Evolutionary conservation across 2,888 invertebrate genomes (phyloP).

Genomic region (Drosophila ustulata): DNA sequence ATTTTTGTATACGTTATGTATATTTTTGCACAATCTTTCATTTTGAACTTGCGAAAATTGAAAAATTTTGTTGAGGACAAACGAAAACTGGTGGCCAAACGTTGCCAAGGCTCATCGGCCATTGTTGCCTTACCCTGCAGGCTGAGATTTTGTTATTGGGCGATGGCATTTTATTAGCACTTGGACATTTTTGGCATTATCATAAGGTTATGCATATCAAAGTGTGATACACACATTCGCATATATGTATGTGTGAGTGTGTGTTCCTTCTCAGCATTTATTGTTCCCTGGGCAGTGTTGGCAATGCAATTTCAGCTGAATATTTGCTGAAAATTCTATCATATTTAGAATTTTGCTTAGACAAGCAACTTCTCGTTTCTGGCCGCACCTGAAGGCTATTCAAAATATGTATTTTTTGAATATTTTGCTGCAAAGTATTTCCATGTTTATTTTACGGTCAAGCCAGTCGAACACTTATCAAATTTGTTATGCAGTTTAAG

Average conservation of each 20-base stretch:
- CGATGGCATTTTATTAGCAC: slow-evolving; percentile 60
- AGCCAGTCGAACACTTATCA: slow-evolving; percentile 22
- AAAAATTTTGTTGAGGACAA: slow-evolving; percentile 40
- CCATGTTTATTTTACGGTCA: slow-evolving; percentile 46
- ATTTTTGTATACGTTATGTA: slow-evolving; percentile 59
- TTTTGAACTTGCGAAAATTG: slow-evolving; percentile 52
- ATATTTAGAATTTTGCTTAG: slow-evolving; percentile 49
- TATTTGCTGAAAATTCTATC: slow-evolving; percentile 44
- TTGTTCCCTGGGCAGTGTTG: slow-evolving; percentile 36
- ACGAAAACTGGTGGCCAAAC: slow-evolving; percentile 22
- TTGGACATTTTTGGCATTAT: slow-evolving; percentile 58
- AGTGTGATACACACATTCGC: slow-evolving; percentile 23
- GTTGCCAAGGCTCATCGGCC: slow-evolving; percentile 10
- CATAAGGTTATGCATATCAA: slow-evolving; percentile 61
- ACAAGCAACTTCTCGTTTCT: slow-evolving; percentile 21
- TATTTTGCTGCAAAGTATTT: slow-evolving; percentile 43
- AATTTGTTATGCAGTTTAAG: slow-evolving; percentile 38
- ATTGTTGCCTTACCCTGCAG: slow-evolving; percentile 34
- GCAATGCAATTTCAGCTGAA: slow-evolving; percentile 41
- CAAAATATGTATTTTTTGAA: slow-evolving; percentile 35
- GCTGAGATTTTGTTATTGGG: slow-evolving; percentile 35
- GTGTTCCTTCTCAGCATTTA: slow-evolving; percentile 33
- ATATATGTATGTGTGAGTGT: slow-evolving; percentile 5
- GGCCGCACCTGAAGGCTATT: slow-evolving; percentile 52
- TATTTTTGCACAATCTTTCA: slow-evolving; percentile 58